These are phyloP conservation scores for Noctua janthina DNA, from an alignment of 2,888 invertebrate genomes.

Conservation along the genomic window DNA sequence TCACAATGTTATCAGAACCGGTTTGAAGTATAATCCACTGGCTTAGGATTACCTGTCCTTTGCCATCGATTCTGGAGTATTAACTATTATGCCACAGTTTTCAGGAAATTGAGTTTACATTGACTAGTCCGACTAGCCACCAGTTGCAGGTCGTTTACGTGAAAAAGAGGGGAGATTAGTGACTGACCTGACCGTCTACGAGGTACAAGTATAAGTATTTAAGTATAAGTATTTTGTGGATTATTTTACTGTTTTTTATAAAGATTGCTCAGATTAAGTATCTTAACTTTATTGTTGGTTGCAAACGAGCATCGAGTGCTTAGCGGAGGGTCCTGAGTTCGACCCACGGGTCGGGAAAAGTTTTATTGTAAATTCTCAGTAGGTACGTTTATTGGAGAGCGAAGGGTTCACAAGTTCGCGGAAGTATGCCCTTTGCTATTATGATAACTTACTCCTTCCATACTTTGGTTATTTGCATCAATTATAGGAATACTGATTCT, in stretches of 20 bases:
- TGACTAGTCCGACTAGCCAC: not conserved
- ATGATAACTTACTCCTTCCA: not conserved
- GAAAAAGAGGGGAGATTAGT: not conserved
- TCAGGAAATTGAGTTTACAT: not conserved
- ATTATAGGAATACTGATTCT: not conserved
- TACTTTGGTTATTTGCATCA: not conserved
- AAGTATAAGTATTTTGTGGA: not conserved
- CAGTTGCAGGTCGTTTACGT: not conserved
- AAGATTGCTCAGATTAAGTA: not conserved
- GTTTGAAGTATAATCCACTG: not conserved
- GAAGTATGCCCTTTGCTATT: not conserved
- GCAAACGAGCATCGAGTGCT: not conserved
- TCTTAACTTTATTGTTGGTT: not conserved
- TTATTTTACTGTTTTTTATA: not conserved
- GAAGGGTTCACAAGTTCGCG: not conserved
- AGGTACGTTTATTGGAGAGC: not conserved
- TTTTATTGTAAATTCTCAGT: not conserved
- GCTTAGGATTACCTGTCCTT: slow-evolving; percentile 1
- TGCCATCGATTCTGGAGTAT: not conserved
- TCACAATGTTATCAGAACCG: not conserved
- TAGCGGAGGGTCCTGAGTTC: not conserved
- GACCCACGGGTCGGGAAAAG: not conserved
- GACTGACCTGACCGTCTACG: not conserved
- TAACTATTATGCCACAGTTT: not conserved
- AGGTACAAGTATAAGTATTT: not conserved